Evolutionary conservation across 2,113 vertebrate species (phyloP), one percentile per base, ranked within the genome.

Genomic region (Apus apus): DNA sequence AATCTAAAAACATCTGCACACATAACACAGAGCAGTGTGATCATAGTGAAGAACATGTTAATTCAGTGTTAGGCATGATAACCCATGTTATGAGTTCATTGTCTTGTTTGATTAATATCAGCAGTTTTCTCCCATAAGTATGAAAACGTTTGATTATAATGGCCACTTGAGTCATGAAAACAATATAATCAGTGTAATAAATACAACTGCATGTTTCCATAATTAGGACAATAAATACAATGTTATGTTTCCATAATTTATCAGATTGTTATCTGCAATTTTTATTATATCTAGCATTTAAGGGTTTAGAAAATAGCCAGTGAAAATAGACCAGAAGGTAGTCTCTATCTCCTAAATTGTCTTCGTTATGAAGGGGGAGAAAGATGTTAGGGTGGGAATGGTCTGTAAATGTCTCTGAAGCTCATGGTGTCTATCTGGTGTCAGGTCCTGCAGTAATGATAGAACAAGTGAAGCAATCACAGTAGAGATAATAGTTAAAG

Each of bases 151-250:
- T 90, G 77, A 85, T 94, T 72, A 70, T 94, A 93, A 93, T 79
- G 77, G 57, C 85, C 81, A 82, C 81, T 95, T 87, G 93, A 93
- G 85, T 68, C 6, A 53, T 45, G 70, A 68, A 81, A 95, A 79
- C 56, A 84, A 74, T 67, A 32, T 85, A 94, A 96, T 96, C 74
- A 64, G 81, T 60, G 87, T 85, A 91, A 94, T 87, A 94, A 91
- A 96, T 91, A 89, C 73, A 89, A 71, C 53, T 58, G 32, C 32
- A 51, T 89, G 30, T 46, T 96, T 95, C 75, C 23, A 15, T 95
- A 96, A 96, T 96, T 87, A 67, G n/a, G 43, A 36, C 60, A 70
- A 89, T 96, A 95, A 95, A 91, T 67, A 87, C 6, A 26, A 18
- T 4, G 21, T 11, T 0, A 0, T 67, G 38, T 67, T 89, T 67